Conservation (phyloP, 53 echinoderm and acorn worm genomes). For the Holothuria scabra region DNA sequence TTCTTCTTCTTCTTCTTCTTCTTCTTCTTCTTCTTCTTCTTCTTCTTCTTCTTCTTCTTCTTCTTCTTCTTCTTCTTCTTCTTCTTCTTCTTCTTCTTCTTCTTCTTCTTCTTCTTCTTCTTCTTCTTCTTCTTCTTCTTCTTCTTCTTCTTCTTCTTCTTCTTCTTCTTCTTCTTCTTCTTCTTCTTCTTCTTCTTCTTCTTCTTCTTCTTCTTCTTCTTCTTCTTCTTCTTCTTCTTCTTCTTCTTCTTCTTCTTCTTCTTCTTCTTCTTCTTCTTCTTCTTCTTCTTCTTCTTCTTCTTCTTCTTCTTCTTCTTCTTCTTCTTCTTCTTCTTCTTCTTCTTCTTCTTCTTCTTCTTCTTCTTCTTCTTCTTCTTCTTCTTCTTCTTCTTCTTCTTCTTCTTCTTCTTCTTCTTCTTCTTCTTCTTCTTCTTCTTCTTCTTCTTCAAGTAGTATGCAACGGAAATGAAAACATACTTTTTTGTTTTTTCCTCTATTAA, state of each 20-base stretch:
- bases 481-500: no score
- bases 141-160: conserved; percentile 39
- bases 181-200: conserved; percentile 39
- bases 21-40: conserved; percentile 39
- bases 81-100: conserved; percentile 39
- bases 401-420: conserved; percentile 25
- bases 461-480: no score
- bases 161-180: conserved; percentile 39
- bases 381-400: conserved; percentile 28
- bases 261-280: conserved; percentile 39
- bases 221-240: conserved; percentile 29
- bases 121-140: conserved; percentile 39
- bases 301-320: conserved; percentile 39
- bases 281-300: conserved; percentile 39
- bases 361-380: conserved; percentile 32
- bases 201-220: conserved; percentile 39
- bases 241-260: conserved; percentile 39
- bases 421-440: conserved; percentile 33
- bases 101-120: conserved; percentile 39
- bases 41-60: conserved; percentile 39
- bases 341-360: conserved; percentile 38
- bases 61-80: conserved; percentile 39
- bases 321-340: conserved; percentile 39
- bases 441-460: no score
- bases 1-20: conserved; percentile 39